Evolutionary conservation across 2,113 vertebrate genomes (phyloP), one percentile per base, ranked within the genome.

Genomic region (Geococcyx californianus): DNA sequence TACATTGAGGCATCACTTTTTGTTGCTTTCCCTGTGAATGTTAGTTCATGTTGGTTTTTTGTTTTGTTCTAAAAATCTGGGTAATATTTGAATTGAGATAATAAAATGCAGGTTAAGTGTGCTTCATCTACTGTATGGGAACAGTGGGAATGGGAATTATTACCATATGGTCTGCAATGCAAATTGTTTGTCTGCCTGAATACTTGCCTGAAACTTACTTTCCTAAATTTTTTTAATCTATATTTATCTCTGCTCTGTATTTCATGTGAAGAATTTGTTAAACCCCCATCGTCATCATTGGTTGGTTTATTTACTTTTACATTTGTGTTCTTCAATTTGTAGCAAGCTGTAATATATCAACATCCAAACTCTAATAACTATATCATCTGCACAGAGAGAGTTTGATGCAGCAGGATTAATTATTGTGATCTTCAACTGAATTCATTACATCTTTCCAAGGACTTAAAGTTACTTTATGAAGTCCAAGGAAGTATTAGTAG

Each of bases 121-220:
- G 26, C n/a, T 94, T 89, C 81, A 16, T 86, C 33, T 89, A 6
- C 34, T 74, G 5, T 56, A 25, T 56, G 78, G 49, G 29, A 79
- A 56, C 47, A 84, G 14, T 78, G 62, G 40, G 25, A 78, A 34
- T 45, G n/a, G 54, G 67, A 79, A 80, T 69, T 78, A 36, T 76
- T 94, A 19, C 40, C 31, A 8, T 95, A 10, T 84, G 29, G 38
- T 96, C 36, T 62, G 26, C 81, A 68, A 6, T 88, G 31, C 87
- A 78, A 78, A 93, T 89, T 92, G 40, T 93, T 96, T 88, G 62
- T 51, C 26, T 80, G 24, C 80, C 33, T 91, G 52, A 69, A 62
- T 81, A 86, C 12, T 94, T 93, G 54, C 77, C 73, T 94, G 93
- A 96, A 94, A 77, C 49, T 18, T 87, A 64, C 34, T 86, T 96